Evolutionary conservation across 2,888 invertebrate species (phyloP).

Genomic region (Synanthedon vespiformis): DNA sequence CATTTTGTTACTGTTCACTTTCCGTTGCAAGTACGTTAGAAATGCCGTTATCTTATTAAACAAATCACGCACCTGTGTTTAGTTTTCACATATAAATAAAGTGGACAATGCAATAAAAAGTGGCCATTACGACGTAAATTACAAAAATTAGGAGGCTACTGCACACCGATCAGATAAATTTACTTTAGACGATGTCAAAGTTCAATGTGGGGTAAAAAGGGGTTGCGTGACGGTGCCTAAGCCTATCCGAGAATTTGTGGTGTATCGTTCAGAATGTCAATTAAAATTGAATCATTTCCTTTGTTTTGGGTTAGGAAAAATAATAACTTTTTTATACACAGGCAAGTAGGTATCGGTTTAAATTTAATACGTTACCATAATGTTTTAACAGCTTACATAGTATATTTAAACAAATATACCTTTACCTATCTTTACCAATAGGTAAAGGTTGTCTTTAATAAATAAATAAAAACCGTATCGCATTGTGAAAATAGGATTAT

Average conservation of each 20-base stretch:
- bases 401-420: too few relatives aligned
- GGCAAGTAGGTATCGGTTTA: too few relatives aligned
- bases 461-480: too few relatives aligned
- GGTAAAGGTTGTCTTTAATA: too few relatives aligned
- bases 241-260: neutral
- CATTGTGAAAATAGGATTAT: too few relatives aligned
- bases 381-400: too few relatives aligned
- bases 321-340: too few relatives aligned
- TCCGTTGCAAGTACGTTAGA: slow-evolving; percentile 1
- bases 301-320: neutral
- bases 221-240: neutral
- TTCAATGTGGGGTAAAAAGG: slow-evolving; percentile 26
- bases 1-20: neutral
- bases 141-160: slow-evolving; percentile 15
- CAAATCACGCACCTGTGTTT: slow-evolving; percentile 34
- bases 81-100: slow-evolving; percentile 38
- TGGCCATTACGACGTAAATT: slow-evolving; percentile 15
- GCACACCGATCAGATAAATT: slow-evolving; percentile 21
- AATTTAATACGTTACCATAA: too few relatives aligned
- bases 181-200: slow-evolving; percentile 30
- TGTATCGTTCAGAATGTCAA: neutral
- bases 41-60: neutral
- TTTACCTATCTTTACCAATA: too few relatives aligned
- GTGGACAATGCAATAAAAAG: neutral
- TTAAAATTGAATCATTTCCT: neutral